Percentiles rank a stretch among this genome's conserved stretches.
phyloP scores from a whole-genome alignment of 2,888 invertebrate species.

The Chironomus riparius region DNA sequence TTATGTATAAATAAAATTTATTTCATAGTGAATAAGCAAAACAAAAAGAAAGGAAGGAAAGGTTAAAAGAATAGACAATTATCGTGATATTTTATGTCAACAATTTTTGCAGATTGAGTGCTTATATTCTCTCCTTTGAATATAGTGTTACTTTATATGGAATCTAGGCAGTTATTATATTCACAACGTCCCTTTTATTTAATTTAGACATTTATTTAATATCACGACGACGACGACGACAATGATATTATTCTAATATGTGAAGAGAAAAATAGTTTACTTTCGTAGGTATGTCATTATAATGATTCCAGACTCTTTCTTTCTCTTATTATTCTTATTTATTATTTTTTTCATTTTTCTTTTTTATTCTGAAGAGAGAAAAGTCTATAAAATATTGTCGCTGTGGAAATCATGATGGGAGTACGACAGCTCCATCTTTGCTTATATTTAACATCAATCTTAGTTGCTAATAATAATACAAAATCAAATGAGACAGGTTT shows the following conservation, averaged over 20 bases:
- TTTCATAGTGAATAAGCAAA: too few species aligned
- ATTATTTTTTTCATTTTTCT: too few species aligned
- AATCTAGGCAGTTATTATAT: background rate
- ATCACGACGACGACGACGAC: background rate
- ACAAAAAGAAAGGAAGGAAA: background rate
- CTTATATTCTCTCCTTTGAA: slow-evolving; percentile 7
- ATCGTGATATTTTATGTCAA: slow-evolving; percentile 24
- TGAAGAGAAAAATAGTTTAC: background rate
- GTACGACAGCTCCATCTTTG: background rate
- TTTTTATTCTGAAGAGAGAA: background rate
- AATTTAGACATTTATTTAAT: background rate
- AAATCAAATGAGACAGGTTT: background rate
- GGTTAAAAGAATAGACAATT: slow-evolving; percentile 15
- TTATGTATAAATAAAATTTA: too few species aligned
- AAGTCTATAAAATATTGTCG: background rate
- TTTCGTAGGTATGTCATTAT: too few species aligned
- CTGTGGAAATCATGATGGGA: too few species aligned
- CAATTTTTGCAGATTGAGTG: slow-evolving; percentile 18
- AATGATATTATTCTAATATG: background rate
- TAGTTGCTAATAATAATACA: too few species aligned
- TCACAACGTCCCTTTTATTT: background rate
- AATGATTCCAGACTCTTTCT: too few species aligned
- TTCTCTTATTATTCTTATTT: too few species aligned
- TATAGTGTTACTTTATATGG: slow-evolving; percentile 7
- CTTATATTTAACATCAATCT: background rate